A percentile compares a stretch with the other conserved stretches of the same genome.
phyloP scores from a whole-genome alignment of 2,113 vertebrate genomes.

The Atrichornis clamosus region DNA sequence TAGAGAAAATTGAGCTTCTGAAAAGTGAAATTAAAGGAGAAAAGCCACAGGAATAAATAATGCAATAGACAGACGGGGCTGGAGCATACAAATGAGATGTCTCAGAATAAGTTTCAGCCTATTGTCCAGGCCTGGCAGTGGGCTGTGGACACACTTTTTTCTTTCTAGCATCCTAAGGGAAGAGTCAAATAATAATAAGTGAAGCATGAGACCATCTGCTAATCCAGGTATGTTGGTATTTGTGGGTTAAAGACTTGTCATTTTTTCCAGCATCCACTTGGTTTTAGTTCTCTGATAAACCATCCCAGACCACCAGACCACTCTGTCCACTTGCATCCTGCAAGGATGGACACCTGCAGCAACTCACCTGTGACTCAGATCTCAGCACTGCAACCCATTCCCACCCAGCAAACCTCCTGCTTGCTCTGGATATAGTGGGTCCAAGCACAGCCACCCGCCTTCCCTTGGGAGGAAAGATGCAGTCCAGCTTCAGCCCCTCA shows the following conservation, averaged over 20 bases:
- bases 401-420: not conserved
- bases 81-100: not conserved
- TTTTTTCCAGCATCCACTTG: not conserved
- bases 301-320: not conserved
- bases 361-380: not conserved
- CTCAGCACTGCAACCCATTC: not conserved
- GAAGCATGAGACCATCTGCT: not conserved
- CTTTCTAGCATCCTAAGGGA: not conserved
- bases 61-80: not conserved
- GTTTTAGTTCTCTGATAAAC: not conserved
- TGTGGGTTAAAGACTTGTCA: not conserved
- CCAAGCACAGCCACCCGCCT: not conserved
- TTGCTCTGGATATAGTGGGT: not conserved
- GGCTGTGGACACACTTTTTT: not conserved
- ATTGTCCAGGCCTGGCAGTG: not conserved
- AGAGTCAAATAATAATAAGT: not conserved
- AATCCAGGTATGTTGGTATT: not conserved
- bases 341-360: rapidly evolving
- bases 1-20: slow-evolving; percentile 20
- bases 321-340: not conserved
- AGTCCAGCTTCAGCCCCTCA: not conserved
- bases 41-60: slow-evolving; percentile 30
- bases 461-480: not conserved
- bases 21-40: slow-evolving; percentile 26
- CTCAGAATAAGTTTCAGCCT: not conserved